Evolutionary conservation across 2,888 invertebrate genomes (phyloP), one percentile per base, ranked within the genome.

Genomic region (Nemotelus nigrinus): DNA sequence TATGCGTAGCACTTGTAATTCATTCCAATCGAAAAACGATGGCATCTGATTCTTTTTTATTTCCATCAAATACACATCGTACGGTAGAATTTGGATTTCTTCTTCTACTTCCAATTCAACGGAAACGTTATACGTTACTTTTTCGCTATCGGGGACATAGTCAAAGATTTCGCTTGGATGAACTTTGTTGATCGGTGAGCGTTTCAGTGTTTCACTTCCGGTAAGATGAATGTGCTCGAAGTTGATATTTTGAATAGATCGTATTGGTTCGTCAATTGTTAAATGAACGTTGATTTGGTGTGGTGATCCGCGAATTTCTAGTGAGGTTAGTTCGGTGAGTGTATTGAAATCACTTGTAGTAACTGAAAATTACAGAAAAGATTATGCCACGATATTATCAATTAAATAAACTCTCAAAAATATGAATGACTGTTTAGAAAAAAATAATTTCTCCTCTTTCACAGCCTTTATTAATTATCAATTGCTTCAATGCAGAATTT

Each of bases 301-400:
- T 2, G 86, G 88, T 2, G 88, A 87, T 5, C 92, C 92, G 79
- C 91, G 89, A 68, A 92, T 86, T 83, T 92, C 92, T 64, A 92
- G 83, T 2, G 90, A 90, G 81, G 88, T 85, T 55, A 93, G 84
- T 79, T 90, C 88, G 63, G 83, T 84, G 0, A 87, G 82, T 2
- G 81, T 79, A 10, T 83, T 83, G 44, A 87, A 81, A 68, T 84
- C 82, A 80, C 86, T 87, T 10, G 85, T 84, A 44, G 83, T 83
- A 6, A 87, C 87, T 87, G 81, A 39, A 48, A 76, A 72, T 43
- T 25, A 25, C 25, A 25, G 25, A 68, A 55, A 76, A 5, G 72
- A 57, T 58, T 43, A 72, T n/a, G 60, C 6, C 5, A 10, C 6
- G 53, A 53, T 53, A 7, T 10, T 7, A 7, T 53, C 10, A 53